Evolutionary conservation across 1,140 invertebrate genomes (phyloP).

Genomic region (Onthophagus taurus): DNA sequence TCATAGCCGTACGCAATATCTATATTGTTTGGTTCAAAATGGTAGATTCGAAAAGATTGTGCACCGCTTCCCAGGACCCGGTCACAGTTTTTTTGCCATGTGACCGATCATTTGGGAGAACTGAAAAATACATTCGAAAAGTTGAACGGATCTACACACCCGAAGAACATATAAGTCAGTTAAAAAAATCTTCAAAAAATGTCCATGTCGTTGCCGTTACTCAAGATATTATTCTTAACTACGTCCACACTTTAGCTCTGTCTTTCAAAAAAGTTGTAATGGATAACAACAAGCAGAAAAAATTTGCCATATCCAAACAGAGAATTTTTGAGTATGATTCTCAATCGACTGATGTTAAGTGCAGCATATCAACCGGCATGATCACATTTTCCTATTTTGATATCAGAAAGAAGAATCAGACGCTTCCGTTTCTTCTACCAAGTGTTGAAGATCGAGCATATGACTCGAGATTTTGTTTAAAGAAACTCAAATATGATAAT

Average conservation of each 20-base stretch:
- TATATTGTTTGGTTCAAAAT: neutral
- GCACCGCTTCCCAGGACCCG: slow-evolving; percentile 13
- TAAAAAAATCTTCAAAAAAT: neutral
- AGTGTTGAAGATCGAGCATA: too few relatives aligned
- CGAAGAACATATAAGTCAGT: neutral
- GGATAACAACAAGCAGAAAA: too few relatives aligned
- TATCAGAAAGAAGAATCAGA: too few relatives aligned
- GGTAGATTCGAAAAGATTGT: slow-evolving; percentile 6
- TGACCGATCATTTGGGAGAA: slow-evolving; percentile 7
- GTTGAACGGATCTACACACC: slow-evolving; percentile 6
- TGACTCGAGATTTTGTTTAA: too few relatives aligned
- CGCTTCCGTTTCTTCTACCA: too few relatives aligned
- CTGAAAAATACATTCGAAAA: slow-evolving; percentile 13
- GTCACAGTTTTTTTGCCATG: slow-evolving; percentile 12
- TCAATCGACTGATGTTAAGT: too few relatives aligned
- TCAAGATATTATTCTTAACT: neutral
- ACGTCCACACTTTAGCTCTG: neutral
- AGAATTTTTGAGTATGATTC: too few relatives aligned
- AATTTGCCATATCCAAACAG: too few relatives aligned
- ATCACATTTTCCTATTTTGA: too few relatives aligned
- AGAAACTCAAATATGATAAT: too few relatives aligned
- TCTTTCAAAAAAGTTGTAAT: neutral
- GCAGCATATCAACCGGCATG: too few relatives aligned
- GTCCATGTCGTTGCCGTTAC: neutral
- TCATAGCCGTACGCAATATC: neutral